These are phyloP conservation scores for Onychomys torridus DNA, from an alignment of 2,797 vertebrate genomes.

Conservation along the genomic window DNA sequence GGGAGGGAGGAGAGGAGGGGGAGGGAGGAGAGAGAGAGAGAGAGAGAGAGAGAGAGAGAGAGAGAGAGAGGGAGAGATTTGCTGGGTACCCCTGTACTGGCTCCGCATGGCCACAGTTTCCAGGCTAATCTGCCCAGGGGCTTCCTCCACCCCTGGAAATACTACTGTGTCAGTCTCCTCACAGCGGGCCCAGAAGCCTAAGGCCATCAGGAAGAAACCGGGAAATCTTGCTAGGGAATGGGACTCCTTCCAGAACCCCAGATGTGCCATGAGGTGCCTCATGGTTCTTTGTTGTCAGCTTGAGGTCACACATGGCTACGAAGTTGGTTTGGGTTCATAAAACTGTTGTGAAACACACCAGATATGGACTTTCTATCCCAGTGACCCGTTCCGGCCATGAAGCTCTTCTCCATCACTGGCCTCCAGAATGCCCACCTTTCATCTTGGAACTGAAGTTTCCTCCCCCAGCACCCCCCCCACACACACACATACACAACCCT, in stretches of 20 bases:
- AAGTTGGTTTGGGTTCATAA: not conserved
- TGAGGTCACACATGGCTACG: not conserved
- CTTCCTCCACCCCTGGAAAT: not conserved
- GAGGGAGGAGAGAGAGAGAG: rapidly evolving
- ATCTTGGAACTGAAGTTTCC: not conserved
- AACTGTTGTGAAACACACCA: not conserved
- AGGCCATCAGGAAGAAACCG: not conserved
- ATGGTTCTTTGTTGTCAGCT: not conserved
- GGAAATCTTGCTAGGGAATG: not conserved
- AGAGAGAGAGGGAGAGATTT: not conserved
- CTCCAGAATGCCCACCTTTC: not conserved
- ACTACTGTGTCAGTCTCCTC: not conserved
- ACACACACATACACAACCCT: not conserved
- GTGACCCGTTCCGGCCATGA: not conserved
- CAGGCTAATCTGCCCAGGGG: not conserved
- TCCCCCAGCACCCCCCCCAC: too few relatives aligned
- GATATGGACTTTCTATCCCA: not conserved
- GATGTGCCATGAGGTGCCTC: rapidly evolving
- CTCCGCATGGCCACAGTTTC: not conserved
- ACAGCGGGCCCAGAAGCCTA: not conserved
- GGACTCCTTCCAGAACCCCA: not conserved
- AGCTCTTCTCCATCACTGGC: not conserved
- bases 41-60: rapidly evolving
- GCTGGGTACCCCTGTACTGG: not conserved
- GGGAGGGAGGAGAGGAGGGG: not conserved